Evolutionary conservation across 2,113 vertebrate species (phyloP).

Genomic region (Pachypanchax playfairii): DNA sequence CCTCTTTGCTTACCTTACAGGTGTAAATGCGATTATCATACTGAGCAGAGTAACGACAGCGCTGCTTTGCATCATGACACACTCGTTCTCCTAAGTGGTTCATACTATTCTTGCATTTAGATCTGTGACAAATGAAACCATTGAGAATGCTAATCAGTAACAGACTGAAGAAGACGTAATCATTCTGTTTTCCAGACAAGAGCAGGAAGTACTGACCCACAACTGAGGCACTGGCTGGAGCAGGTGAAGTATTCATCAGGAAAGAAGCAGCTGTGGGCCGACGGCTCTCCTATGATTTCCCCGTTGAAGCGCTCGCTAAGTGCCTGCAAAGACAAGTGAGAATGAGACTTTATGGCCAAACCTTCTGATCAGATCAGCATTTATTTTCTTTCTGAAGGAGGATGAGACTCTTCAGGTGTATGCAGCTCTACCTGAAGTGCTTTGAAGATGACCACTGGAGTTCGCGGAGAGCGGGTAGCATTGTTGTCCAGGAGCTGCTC

Average conservation of each 20-base stretch:
- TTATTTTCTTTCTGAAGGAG: neutral
- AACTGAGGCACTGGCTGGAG: slow-evolving; percentile 93
- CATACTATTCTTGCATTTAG: slow-evolving; percentile 98
- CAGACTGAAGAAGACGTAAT: neutral
- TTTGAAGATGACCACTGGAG: slow-evolving; percentile 92
- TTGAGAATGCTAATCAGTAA: neutral
- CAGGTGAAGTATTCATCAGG: slow-evolving; percentile 99
- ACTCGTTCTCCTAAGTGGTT: slow-evolving; percentile 92
- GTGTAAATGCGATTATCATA: slow-evolving; percentile 97
- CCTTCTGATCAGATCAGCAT: neutral
- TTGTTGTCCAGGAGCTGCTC: slow-evolving; percentile 92
- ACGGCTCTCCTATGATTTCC: slow-evolving; percentile 92
- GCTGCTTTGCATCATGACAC: slow-evolving; percentile 89
- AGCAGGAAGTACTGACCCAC: slow-evolving; percentile 85
- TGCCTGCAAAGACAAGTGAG: slow-evolving; percentile 77
- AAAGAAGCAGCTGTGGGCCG: slow-evolving; percentile 95
- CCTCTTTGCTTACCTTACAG: slow-evolving; percentile 87
- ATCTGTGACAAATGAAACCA: slow-evolving; percentile 70
- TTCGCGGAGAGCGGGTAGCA: slow-evolving; percentile 89
- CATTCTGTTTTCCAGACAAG: neutral
- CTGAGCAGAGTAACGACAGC: slow-evolving; percentile 94
- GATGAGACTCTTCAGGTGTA: neutral
- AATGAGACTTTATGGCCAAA: too few relatives aligned
- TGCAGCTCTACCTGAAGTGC: slow-evolving; percentile 86
- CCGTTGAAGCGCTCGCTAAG: slow-evolving; percentile 96